A percentile compares a stretch with the other conserved stretches of the same genome.
Conservation (phyloP, 2,797 vertebrate genomes). For the Cephalopachus bancanus region DNA sequence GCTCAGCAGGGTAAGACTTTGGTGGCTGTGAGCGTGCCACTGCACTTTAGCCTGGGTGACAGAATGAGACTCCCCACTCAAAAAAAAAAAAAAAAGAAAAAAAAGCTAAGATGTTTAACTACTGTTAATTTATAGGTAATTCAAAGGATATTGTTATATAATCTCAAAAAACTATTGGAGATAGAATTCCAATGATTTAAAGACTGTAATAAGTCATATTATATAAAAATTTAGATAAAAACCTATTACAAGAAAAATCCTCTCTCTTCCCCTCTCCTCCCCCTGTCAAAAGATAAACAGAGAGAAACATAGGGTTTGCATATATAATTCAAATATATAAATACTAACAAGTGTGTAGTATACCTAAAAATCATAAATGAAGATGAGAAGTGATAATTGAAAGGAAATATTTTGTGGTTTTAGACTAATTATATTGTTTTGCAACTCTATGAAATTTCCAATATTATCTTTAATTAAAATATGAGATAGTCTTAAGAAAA, state of each 20-base stretch:
- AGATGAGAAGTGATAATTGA: background rate
- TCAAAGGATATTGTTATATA: background rate
- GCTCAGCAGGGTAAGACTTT: no score
- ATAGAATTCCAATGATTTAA: slow-evolving; percentile 21
- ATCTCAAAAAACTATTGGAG: background rate
- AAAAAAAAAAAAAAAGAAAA: no score
- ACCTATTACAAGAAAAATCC: background rate
- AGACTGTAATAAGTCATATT: background rate
- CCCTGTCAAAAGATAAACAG: background rate
- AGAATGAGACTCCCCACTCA: no score
- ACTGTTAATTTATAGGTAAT: background rate
- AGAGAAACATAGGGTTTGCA: background rate
- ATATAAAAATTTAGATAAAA: background rate
- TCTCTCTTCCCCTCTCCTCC: background rate
- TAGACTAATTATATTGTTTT: background rate
- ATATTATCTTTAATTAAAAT: slow-evolving; percentile 24
- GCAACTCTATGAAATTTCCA: background rate
- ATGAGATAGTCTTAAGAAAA: background rate
- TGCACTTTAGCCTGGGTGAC: no score
- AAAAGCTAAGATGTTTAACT: background rate
- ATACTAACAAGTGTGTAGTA: background rate
- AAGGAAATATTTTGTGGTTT: background rate
- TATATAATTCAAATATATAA: background rate
- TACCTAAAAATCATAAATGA: slow-evolving; percentile 21
- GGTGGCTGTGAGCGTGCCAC: no score